Evolutionary conservation across 2,888 invertebrate genomes (phyloP).

Genomic region (Tenodera sinensis): DNA sequence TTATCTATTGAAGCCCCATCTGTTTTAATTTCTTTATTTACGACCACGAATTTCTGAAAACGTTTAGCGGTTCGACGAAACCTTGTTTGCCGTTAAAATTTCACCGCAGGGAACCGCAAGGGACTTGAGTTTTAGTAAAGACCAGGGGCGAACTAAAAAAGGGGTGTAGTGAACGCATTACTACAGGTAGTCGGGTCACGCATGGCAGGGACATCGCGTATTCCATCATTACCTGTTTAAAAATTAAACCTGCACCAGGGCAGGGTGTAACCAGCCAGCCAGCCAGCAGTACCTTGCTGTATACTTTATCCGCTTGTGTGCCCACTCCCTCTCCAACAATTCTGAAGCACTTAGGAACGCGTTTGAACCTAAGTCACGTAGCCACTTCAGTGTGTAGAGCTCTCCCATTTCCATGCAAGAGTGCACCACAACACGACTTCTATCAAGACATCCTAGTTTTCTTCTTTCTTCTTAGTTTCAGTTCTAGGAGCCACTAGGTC

Average conservation of each 20-base stretch:
- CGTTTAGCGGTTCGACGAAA: neutral
- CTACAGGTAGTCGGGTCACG: neutral
- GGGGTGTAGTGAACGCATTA: too few relatives aligned
- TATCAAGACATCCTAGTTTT: neutral
- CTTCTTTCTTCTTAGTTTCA: too few relatives aligned
- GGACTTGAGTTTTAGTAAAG: neutral
- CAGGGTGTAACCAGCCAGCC: neutral
- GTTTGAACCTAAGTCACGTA: slow-evolving; percentile 10
- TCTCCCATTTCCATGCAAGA: neutral
- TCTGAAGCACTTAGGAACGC: slow-evolving; percentile 4
- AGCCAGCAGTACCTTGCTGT: neutral
- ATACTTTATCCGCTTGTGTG: slow-evolving; percentile 1
- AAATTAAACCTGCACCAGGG: neutral
- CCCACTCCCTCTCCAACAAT: neutral
- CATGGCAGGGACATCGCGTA: neutral
- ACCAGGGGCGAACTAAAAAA: neutral
- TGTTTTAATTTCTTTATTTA: too few relatives aligned
- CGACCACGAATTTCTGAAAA: neutral
- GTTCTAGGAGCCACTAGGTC: too few relatives aligned
- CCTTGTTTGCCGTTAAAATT: neutral
- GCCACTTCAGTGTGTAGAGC: neutral
- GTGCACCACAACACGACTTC: neutral
- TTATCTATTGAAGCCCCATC: too few relatives aligned
- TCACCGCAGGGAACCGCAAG: neutral
- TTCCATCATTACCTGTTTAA: slow-evolving; percentile 18